Evolutionary conservation across 2,797 vertebrate species (phyloP).

Genomic region (Cirrhinus molitorella): DNA sequence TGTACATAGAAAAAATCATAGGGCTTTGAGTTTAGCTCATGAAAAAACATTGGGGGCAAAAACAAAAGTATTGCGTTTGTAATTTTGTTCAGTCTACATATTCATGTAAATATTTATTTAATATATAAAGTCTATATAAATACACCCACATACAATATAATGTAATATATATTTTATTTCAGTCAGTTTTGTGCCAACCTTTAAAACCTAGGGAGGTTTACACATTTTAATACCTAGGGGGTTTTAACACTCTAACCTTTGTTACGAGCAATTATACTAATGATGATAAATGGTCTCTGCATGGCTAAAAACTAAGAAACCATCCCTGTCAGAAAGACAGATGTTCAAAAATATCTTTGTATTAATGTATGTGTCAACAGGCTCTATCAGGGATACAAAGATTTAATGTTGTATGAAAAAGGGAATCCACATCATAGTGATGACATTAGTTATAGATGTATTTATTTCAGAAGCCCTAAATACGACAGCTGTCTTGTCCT

Average conservation of each 20-base stretch:
- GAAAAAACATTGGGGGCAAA: too few species aligned
- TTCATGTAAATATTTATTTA: too few species aligned
- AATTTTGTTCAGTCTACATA: too few species aligned
- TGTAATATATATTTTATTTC: too few species aligned
- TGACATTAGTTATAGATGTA: conserved; percentile 66
- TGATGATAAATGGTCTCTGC: conserved; percentile 3
- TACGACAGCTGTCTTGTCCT: conserved; percentile 59
- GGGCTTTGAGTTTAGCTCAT: too few species aligned
- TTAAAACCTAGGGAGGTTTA: neutral
- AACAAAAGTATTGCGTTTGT: too few species aligned
- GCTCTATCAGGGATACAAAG: conserved; percentile 21
- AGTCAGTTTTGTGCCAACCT: neutral
- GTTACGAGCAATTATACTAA: neutral
- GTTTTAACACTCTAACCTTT: neutral
- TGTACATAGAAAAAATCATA: too few species aligned
- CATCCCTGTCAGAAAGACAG: conserved; percentile 2
- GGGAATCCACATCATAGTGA: conserved; percentile 60
- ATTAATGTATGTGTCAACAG: neutral
- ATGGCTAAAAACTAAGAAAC: conserved; percentile 29
- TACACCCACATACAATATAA: too few species aligned
- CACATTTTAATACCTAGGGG: neutral
- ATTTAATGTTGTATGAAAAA: conserved; percentile 31
- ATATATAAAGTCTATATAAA: too few species aligned
- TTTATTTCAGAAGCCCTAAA: conserved; percentile 23
- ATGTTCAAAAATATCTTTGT: neutral